Evolutionary conservation across 2,797 vertebrate genomes (phyloP), one percentile per base, ranked within the genome.

Genomic region (Fundulus diaphanus): DNA sequence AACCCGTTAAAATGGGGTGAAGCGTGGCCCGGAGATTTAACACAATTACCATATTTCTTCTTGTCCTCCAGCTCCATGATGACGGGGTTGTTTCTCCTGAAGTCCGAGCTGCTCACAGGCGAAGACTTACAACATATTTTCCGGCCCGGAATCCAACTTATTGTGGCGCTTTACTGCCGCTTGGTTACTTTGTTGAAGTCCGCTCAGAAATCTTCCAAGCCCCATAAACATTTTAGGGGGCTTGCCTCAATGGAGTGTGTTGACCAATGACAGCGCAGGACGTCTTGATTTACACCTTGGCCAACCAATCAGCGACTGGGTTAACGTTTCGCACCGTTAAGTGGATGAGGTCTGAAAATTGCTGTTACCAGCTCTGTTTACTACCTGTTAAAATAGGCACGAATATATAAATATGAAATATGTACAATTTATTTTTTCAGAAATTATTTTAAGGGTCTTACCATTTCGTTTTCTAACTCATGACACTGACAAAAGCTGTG

Each of bases 11-110:
- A 66, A 48, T n/a, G 24, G 68, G 79, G 57, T 66, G 48, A 67
- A 68, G 51, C 74, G 9, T 52, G 68, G n/a, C 33, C 61, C 7
- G 24, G 48, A 63, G 78, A 46, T 76, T 68, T 69, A 75, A 87
- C n/a, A 79, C 78, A 81, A 65, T 90, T 92, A 93, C 94, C 94
- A 86, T 90, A 95, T 93, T 93, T 93, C 18, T 81, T 71, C 76
- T 89, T 93, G 81, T 95, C 93, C 73, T 94, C 90, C 85, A 85
- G 86, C 44, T 94, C 93, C 95, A 95, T 95, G 76, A 3, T 80
- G 16, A 2, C 68, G 20, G 57, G 31, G 57, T n/a, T 27, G 71
- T 52, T 82, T 76, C 75, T 67, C 76, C 48, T 73, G 27, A 35
- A 49, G 20, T 31, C 46, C 27, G n/a, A 79, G 31, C 22, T 46